Percentiles rank a stretch among this genome's conserved stretches.
Evolutionary conservation across 2,113 vertebrate genomes (phyloP).

Genomic region (Corvus cornix): DNA sequence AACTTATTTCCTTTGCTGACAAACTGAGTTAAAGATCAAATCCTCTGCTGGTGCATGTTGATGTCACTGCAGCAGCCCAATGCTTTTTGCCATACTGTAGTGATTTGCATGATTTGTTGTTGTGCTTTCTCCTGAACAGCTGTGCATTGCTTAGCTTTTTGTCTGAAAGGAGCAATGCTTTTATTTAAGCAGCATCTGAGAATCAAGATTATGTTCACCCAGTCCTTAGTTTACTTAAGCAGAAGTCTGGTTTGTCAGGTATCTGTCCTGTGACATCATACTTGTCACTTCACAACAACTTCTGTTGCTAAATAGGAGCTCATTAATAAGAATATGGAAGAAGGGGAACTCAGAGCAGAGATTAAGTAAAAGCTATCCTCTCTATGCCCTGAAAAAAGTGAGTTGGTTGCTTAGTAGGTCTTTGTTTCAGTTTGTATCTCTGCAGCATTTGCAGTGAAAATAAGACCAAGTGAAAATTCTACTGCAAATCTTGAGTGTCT

Average conservation of each 20-base stretch:
- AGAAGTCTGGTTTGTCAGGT: background rate
- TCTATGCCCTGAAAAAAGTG: accelerated
- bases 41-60: background rate
- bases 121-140: background rate
- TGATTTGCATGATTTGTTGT: background rate
- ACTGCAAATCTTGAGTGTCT: background rate
- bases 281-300: background rate
- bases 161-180: background rate
- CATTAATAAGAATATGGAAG: background rate
- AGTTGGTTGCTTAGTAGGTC: background rate
- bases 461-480: background rate
- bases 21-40: background rate
- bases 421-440: background rate
- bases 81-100: background rate
- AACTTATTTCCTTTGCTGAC: background rate
- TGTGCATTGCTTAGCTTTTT: background rate
- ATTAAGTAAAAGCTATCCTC: background rate
- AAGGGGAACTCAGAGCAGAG: background rate
- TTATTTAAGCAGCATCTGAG: background rate
- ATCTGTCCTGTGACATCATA: background rate
- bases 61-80: background rate
- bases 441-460: background rate
- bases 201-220: background rate
- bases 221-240: background rate
- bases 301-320: background rate